Evolutionary conservation across 2,888 invertebrate genomes (phyloP).

Genomic region (Chrysolina americana): DNA sequence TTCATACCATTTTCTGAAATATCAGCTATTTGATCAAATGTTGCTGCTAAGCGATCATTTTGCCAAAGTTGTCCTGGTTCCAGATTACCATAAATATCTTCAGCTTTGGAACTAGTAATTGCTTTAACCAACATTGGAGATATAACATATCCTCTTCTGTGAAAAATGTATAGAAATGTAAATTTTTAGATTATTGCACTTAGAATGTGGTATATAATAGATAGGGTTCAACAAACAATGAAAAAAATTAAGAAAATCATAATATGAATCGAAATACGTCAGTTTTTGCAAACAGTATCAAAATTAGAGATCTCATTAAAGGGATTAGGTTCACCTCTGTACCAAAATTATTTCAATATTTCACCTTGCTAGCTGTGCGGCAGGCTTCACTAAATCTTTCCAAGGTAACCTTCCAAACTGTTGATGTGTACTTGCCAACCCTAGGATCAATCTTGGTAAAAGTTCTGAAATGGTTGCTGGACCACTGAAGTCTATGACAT

Average conservation of each 20-base stretch:
- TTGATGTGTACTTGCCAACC: conserved; percentile 74
- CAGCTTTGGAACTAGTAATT: conserved; percentile 65
- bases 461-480: conserved; percentile 64
- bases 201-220: no score
- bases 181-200: no score
- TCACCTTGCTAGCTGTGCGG: conserved; percentile 73
- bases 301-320: background rate
- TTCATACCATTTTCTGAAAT: conserved; percentile 66
- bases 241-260: no score
- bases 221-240: no score
- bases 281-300: background rate
- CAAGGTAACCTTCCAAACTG: conserved; percentile 74
- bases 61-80: conserved; percentile 70
- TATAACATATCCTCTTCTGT: conserved; percentile 71
- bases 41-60: conserved; percentile 72
- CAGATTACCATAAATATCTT: conserved; percentile 68
- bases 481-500: conserved; percentile 73
- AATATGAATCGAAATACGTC: background rate
- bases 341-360: background rate
- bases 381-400: conserved; percentile 74
- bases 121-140: conserved; percentile 71
- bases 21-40: conserved; percentile 72
- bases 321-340: no score
- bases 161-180: no score
- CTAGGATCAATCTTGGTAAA: conserved; percentile 75